Base-by-base conservation (phyloP, 2,888 invertebrate genomes). In the Ypsolopha scabrella region DNA sequence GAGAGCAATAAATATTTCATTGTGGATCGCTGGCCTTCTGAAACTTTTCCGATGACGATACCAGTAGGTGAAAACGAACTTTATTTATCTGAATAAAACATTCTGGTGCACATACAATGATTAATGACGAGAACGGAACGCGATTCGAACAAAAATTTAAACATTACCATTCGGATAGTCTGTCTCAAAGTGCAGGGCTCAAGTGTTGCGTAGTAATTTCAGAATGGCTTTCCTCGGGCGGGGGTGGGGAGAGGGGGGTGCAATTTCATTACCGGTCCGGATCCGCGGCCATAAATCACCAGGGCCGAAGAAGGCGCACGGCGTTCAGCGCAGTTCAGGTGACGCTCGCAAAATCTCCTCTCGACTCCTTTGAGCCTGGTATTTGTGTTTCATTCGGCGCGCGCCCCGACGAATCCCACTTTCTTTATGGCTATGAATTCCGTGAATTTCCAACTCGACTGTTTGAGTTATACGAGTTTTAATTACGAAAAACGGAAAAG, bases 231-330 rank as follows among this genome's bases (percentile, higher is more conserved):
- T 68, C 58, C 58, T n/a, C 59, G 56, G 53, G 55, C 54, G 61
- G 59, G 59, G 60, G 63, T 66, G 69, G 70, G 72, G 68, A 67
- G 73, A 24, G 72, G 80, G 83, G 87, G 87, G 82, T 85, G 85
- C 87, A 83, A 85, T 83, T 80, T 87, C 83, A 81, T 82, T 86
- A 83, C 85, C 86, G 80, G 86, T 80, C 83, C 87, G 87, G 86
- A 87, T 87, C 81, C 80, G 74, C 71, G 79, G 68, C 74, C 80
- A 83, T 87, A 87, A 87, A 88, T 87, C 87, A 87, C 86, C 81
- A 78, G 75, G 77, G 73, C 88, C 87, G 87, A 88, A 87, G 82
- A 80, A 85, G 83, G 80, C 75, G 73, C 58, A 51, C 75, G 59
- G 69, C 67, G 72, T 73, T 69, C 72, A 75, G 83, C 83, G 81